phyloP scores from a whole-genome alignment of 2,797 vertebrate species.

The Catharus ustulatus region DNA sequence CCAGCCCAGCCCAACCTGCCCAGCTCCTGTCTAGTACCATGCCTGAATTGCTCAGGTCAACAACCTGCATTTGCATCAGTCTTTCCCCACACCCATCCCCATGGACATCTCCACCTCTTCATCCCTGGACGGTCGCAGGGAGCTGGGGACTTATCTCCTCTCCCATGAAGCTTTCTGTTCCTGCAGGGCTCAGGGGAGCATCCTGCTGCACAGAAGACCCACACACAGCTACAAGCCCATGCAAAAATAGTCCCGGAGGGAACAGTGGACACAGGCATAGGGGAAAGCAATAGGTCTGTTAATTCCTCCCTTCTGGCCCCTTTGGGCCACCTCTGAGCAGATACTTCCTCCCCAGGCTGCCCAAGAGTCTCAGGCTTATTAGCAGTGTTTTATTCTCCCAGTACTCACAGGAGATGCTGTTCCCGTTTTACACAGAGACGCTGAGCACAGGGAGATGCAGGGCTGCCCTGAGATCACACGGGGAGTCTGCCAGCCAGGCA shows the following conservation, averaged over 20 bases:
- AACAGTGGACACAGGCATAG: background rate
- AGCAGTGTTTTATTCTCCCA: background rate
- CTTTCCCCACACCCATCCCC: background rate
- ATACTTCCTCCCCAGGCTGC: background rate
- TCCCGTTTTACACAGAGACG: background rate
- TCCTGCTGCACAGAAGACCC: background rate
- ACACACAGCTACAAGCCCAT: background rate
- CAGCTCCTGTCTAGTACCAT: background rate
- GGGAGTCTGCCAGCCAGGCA: background rate
- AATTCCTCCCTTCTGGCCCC: background rate
- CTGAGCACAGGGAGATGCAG: background rate
- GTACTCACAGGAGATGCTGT: background rate
- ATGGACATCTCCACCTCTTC: background rate
- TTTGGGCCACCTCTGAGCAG: background rate
- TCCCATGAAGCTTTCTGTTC: background rate
- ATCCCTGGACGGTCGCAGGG: fast-evolving
- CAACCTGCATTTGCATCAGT: background rate
- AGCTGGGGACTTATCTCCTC: background rate
- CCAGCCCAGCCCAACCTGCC: background rate
- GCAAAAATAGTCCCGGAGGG: background rate
- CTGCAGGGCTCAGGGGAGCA: background rate
- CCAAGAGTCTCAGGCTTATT: background rate
- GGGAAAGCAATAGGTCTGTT: background rate
- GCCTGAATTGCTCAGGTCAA: background rate
- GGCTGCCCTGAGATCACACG: background rate